A percentile compares a stretch with the other conserved stretches of the same genome.
Conservation (phyloP, 1,140 invertebrate species). For the Trypoxylus dichotomus region DNA sequence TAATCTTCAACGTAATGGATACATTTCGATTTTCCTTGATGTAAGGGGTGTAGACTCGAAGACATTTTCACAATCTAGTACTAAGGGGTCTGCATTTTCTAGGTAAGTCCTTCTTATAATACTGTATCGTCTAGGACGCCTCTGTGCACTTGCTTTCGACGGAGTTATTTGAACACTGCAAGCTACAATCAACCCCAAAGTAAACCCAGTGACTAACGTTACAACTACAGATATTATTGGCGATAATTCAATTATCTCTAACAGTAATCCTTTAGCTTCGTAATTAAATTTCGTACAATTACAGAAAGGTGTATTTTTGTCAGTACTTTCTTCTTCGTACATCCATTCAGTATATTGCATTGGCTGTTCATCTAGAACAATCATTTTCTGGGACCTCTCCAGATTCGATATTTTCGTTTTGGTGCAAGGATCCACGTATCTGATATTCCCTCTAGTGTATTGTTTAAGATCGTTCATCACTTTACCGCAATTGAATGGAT, state of each 20-base stretch:
- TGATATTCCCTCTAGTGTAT: not conserved
- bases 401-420: not conserved
- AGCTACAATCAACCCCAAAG: not conserved
- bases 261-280: not conserved
- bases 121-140: not conserved
- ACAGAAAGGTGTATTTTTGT: not conserved
- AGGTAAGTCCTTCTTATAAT: not conserved
- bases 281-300: not conserved
- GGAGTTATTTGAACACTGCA: not conserved
- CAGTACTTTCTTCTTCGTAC: not conserved
- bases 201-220: not conserved
- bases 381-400: not conserved
- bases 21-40: not conserved
- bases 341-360: not conserved
- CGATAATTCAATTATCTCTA: not conserved
- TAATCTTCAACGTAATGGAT: not conserved
- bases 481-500: constrained; percentile 1
- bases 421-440: not conserved
- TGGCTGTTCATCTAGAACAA: not conserved
- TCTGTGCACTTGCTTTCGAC: not conserved
- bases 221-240: not conserved
- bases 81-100: not conserved
- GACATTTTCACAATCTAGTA: constrained; percentile 1
- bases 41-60: not conserved
- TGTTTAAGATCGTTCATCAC: not conserved